phyloP scores from a whole-genome alignment of 2,113 vertebrate genomes.

The Xiphophorus maculatus region DNA sequence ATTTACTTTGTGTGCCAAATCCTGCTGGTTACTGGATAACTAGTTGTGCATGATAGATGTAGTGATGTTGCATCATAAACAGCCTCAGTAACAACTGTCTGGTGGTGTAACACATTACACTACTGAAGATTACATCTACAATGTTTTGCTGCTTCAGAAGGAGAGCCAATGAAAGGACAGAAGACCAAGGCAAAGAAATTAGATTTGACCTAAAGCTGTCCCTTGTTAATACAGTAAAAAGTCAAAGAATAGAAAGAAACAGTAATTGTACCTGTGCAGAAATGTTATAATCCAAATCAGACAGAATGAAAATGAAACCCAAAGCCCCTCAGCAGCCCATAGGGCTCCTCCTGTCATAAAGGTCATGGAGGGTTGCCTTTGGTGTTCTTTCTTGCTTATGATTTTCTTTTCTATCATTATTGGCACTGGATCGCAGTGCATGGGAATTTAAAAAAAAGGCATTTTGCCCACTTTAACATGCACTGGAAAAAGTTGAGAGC shows the following conservation, averaged over 20 bases:
- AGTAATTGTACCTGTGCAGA: not conserved
- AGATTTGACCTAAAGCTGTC: not conserved
- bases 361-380: not conserved
- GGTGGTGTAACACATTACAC: not conserved
- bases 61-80: not conserved
- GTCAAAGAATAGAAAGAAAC: not conserved
- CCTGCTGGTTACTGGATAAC: not conserved
- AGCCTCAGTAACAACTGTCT: not conserved
- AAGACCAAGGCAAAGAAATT: not conserved
- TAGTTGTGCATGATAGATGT: not conserved
- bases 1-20: not conserved
- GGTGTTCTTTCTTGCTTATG: too few species aligned
- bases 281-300: not conserved
- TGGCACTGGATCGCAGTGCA: too few species aligned
- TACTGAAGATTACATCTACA: not conserved
- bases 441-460: not conserved
- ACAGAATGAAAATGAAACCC: not conserved
- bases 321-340: not conserved
- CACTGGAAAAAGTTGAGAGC: not conserved
- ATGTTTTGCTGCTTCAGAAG: not conserved
- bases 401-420: not conserved
- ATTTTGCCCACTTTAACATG: not conserved
- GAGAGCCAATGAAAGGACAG: not conserved
- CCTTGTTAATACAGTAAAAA: not conserved
- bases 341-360: not conserved